These are phyloP conservation scores for Sprattus sprattus DNA, from an alignment of 2,113 vertebrate species.

Conservation along the genomic window DNA sequence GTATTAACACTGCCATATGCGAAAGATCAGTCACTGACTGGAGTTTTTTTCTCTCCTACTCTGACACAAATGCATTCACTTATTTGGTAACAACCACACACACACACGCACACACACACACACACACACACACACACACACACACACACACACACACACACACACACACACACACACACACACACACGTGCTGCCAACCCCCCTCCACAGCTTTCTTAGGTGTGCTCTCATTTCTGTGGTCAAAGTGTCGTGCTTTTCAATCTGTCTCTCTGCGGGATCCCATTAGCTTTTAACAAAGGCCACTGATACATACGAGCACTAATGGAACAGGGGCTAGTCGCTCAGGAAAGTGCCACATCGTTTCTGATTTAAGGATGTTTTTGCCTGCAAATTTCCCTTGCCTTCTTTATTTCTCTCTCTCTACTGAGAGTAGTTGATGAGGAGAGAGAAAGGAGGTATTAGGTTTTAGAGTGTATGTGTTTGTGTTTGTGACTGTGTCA, in stretches of 20 bases:
- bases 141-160: conserved; percentile 1
- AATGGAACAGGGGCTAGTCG: conserved; percentile 23
- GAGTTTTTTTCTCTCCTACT: conserved; percentile 44
- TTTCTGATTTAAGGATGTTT: background rate
- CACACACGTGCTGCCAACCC: conserved; percentile 10
- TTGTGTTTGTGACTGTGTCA: background rate
- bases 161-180: background rate
- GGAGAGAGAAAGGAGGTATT: background rate
- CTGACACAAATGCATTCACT: conserved; percentile 63
- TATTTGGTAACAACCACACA: conserved; percentile 37
- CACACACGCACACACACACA: background rate
- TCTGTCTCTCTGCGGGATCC: conserved; percentile 56
- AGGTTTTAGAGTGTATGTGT: background rate
- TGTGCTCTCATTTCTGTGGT: conserved; percentile 54
- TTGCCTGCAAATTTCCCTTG: background rate
- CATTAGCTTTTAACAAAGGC: conserved; percentile 55
- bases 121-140: background rate
- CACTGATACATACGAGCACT: conserved; percentile 45
- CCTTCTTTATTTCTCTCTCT: conserved; percentile 18
- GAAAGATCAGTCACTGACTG: conserved; percentile 62
- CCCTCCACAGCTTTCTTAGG: conserved; percentile 42
- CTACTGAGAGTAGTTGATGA: background rate
- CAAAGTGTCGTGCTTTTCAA: conserved; percentile 57
- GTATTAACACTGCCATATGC: conserved; percentile 62
- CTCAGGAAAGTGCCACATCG: conserved; percentile 22